Base-by-base conservation (phyloP, 2,888 invertebrate genomes). In the Caenorhabditis sp. region DNA sequence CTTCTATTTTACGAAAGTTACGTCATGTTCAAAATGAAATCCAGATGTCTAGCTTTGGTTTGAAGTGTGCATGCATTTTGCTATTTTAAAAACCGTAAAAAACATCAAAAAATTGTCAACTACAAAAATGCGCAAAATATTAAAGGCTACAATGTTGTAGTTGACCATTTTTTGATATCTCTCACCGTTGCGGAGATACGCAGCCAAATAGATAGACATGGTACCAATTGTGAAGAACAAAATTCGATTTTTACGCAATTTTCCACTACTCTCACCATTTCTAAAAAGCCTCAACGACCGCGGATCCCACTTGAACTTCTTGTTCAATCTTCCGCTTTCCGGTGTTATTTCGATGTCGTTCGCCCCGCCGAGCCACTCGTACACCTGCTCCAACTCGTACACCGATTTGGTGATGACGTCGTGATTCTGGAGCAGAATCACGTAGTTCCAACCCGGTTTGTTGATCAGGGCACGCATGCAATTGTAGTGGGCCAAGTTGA, bases 261-360 rank as follows among this genome's bases (percentile, higher is more conserved):
- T 15, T 40, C 40, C 3, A 40, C 61, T 24, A 15, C n/a, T n/a
- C n/a, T n/a, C n/a, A 70, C 79, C 80, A 71, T 76, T 71, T 50
- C 74, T 51, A 13, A 81, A 81, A 53, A 85, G 37, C 24, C 78
- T 83, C 61, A 85, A 71, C 11, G 65, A 56, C n/a, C 28, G 56
- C 13, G 85, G 70, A 69, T 80, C 71, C 80, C 82, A 85, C 20
- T 70, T 62, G 18, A 78, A 47, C 20, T 47, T 68, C 20, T 69
- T 56, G 44, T 82, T 51, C 4, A 65, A 13, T 67, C 85, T 26
- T 18, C 68, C 80, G 9, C 51, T 65, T 32, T 72, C 79, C n/a
- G 77, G 71, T 11, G 85, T 83, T 18, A 85, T 65, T 26, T 85
- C 85, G 3, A 80, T 67, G 44, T 85, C 85, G 53, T 85, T 85